Percentiles rank a stretch among this genome's conserved stretches.
Conservation (phyloP, 2,113 vertebrate genomes). For the Tychaedon coryphoeus region DNA sequence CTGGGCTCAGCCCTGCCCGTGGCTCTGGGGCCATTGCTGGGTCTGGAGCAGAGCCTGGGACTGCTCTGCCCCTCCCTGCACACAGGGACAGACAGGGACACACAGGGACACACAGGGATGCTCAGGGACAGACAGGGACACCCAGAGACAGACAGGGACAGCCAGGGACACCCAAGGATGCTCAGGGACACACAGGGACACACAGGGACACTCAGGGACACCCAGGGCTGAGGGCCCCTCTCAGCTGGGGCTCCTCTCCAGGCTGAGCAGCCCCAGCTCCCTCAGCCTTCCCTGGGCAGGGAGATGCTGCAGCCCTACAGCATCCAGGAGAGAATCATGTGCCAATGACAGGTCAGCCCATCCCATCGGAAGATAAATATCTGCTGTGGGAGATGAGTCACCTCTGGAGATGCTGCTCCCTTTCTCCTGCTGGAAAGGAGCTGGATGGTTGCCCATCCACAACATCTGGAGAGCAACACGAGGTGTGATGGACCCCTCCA, state of each 20-base stretch:
- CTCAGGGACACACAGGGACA: not conserved
- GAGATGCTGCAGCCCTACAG: not conserved
- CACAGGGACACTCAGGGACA: not conserved
- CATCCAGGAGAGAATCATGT: not conserved
- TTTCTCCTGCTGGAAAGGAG: not conserved
- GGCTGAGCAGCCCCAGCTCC: not conserved
- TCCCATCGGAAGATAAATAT: not conserved
- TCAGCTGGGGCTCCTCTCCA: not conserved
- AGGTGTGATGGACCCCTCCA: not conserved
- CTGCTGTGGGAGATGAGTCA: not conserved
- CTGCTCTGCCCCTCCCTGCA: not conserved
- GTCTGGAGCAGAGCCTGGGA: not conserved
- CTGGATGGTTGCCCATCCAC: not conserved
- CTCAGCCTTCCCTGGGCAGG: not conserved
- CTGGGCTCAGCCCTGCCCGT: accelerated
- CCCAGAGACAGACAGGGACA: not conserved
- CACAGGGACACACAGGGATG: not conserved
- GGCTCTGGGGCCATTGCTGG: not conserved
- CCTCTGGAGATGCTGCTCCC: not conserved
- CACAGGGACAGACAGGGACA: not conserved
- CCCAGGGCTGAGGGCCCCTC: not conserved
- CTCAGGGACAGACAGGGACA: not conserved
- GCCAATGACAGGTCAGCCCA: not conserved
- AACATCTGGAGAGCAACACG: not conserved
- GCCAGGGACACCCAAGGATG: not conserved